Evolutionary conservation across 1,140 invertebrate species (phyloP), one percentile per base, ranked within the genome.

Genomic region (Planococcus citri): DNA sequence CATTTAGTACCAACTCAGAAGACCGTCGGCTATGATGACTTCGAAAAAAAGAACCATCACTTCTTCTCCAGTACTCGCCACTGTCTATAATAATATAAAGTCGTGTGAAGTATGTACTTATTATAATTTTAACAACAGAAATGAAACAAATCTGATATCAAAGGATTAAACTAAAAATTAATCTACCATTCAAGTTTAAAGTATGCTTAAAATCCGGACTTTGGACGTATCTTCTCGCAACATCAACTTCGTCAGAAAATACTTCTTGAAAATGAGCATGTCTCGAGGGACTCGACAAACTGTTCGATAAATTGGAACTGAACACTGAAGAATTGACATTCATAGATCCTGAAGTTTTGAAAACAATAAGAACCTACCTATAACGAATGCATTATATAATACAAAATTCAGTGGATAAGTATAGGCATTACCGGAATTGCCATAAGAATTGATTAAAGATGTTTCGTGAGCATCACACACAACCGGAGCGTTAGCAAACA

Each of bases 1-100:
- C 82, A 73, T 78, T 78, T 74, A 77, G 78, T 33, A 84, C 74
- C 69, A 83, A 75, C 4, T 82, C 78, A 3, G 81, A 81, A 3
- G 82, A 81, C 17, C 82, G 77, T 73, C 83, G 83, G 69, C 21
- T 27, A 22, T 25, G 21, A 25, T 64, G 60, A 64, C 22, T 64
- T 22, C 60, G 21, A 20, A 64, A 64, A 25, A 64, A 64, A 6
- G 25, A 25, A 24, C 60, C 25, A 64, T 64, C 60, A 25, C 24
- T 64, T 25, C 22, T 64, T 27, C 25, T 22, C 60, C 60, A 64
- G 17, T 25, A 64, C 1, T 27, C 60, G 17, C 22, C 22, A 64
- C 22, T 64, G 17, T 64, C 60, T 64, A 25, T 64, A 17, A 51
- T 3, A 51, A 51, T 9, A 51, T 37, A 17, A 51, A 17, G 4